Conservation (phyloP, 2,888 invertebrate species). For the Quadroppia sp. region DNA sequence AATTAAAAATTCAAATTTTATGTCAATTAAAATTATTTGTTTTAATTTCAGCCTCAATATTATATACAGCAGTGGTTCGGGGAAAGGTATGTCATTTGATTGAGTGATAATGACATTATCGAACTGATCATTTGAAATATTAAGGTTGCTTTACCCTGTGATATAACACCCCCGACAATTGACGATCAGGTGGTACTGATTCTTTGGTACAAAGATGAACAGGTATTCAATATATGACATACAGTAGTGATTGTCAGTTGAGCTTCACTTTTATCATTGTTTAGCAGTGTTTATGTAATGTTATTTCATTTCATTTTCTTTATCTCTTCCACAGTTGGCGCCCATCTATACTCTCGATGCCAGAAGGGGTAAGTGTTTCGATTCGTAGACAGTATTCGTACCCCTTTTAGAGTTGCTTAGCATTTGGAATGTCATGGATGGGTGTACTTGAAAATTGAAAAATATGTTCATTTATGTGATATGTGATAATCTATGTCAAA, state of each 20-base stretch:
- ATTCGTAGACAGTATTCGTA: too few relatives aligned
- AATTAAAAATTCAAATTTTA: too few relatives aligned
- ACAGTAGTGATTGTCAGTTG: too few relatives aligned
- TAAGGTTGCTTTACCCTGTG: slow-evolving; percentile 47
- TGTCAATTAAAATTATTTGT: slow-evolving; percentile 32
- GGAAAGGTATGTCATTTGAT: slow-evolving; percentile 45
- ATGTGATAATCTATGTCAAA: too few relatives aligned
- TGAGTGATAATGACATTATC: not conserved
- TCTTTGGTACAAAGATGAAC: slow-evolving; percentile 77
- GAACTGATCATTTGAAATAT: not conserved
- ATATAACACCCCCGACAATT: slow-evolving; percentile 47
- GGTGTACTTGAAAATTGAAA: too few relatives aligned
- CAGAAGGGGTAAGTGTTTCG: slow-evolving; percentile 44
- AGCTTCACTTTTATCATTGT: too few relatives aligned
- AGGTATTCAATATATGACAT: too few relatives aligned
- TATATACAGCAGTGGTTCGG: slow-evolving; percentile 48
- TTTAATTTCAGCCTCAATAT: slow-evolving; percentile 47
- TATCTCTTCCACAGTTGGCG: slow-evolving; percentile 55
- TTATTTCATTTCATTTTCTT: not conserved
- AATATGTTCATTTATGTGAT: too few relatives aligned
- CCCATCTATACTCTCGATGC: slow-evolving; percentile 65
- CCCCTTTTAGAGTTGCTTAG: not conserved
- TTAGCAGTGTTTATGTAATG: too few relatives aligned
- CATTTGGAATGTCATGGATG: too few relatives aligned
- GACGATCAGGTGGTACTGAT: slow-evolving; percentile 58